Evolutionary conservation across 2,113 vertebrate species (phyloP).

Genomic region (Andinoacara biseriatus): DNA sequence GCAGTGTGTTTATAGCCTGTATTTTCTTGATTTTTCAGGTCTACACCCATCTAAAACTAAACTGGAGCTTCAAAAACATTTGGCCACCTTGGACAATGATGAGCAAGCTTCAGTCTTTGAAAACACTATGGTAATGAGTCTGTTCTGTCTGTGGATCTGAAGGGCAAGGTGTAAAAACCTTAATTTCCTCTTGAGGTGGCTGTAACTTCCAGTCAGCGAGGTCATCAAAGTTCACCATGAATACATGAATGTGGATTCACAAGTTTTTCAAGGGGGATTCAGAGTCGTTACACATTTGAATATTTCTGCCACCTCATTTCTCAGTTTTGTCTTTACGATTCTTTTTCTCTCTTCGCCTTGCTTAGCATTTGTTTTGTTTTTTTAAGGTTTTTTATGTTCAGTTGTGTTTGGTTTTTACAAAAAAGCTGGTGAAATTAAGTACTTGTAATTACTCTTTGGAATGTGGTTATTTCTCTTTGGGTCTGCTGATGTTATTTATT

Average conservation of each 20-base stretch:
- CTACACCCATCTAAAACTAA: slow-evolving; percentile 91
- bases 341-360: neutral
- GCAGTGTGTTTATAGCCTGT: neutral
- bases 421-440: neutral
- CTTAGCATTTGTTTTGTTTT: neutral
- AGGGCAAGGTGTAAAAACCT: neutral
- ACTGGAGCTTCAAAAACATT: slow-evolving; percentile 92
- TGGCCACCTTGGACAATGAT: slow-evolving; percentile 90
- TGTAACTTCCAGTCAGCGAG: slow-evolving; percentile 23
- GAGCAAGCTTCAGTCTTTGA: slow-evolving; percentile 94
- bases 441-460: neutral
- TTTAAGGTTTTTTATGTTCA: no score
- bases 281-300: neutral
- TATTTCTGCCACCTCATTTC: neutral
- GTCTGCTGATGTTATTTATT: neutral
- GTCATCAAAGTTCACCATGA: neutral
- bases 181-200: neutral
- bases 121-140: slow-evolving; percentile 86
- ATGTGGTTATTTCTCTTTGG: neutral
- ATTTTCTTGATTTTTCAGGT: slow-evolving; percentile 76
- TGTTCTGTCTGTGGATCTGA: neutral
- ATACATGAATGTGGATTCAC: slow-evolving; percentile 21
- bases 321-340: neutral
- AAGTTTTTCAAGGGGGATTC: neutral
- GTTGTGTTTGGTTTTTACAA: neutral